Conservation (phyloP, 37 sponge, comb jelly and placozoan genomes). For the Spongilla lacustris region DNA sequence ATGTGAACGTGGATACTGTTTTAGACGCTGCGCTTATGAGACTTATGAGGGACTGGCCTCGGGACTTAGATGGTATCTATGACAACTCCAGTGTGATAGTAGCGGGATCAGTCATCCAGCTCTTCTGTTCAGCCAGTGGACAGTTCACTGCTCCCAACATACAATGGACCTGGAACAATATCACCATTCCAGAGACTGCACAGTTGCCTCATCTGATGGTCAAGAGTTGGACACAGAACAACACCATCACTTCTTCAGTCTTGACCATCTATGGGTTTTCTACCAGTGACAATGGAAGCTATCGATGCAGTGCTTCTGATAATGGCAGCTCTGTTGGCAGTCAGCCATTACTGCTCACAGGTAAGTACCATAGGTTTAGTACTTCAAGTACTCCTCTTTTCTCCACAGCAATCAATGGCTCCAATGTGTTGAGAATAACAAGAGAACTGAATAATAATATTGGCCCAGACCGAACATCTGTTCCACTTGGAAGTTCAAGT, state of each 20-base stretch:
- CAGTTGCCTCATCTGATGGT: conserved; percentile 1
- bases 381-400: not conserved
- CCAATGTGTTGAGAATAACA: not conserved
- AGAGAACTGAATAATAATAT: not conserved
- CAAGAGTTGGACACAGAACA: not conserved
- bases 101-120: not conserved
- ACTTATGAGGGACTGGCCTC: not conserved
- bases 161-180: not conserved
- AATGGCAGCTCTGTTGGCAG: not conserved
- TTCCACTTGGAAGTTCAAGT: not conserved
- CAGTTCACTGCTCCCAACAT: not conserved
- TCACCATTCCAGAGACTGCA: not conserved
- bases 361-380: not conserved
- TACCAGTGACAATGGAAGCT: not conserved
- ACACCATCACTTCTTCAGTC: not conserved
- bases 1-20: too few species aligned
- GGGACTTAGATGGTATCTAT: not conserved
- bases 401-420: not conserved
- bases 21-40: too few species aligned
- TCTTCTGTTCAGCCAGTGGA: conserved; percentile 1
- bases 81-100: not conserved
- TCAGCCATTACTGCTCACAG: not conserved
- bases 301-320: not conserved
- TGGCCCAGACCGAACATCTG: not conserved
- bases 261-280: not conserved